Evolutionary conservation across 2,888 invertebrate species (phyloP).

Genomic region (Drosophila basisetae): DNA sequence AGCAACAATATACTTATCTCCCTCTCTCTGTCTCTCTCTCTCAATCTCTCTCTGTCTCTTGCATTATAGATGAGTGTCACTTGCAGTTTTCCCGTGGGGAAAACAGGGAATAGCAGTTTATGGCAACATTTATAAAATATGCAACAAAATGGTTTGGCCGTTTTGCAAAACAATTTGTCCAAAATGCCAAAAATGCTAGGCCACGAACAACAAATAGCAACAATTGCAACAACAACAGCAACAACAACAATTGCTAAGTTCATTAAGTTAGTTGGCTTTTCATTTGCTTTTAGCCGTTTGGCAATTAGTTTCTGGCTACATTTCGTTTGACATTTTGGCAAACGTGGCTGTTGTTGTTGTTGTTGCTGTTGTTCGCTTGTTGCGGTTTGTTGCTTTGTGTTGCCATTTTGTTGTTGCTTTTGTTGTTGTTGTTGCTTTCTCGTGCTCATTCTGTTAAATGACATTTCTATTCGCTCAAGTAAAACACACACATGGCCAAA

Average conservation of each 20-base stretch:
- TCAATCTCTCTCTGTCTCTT: conserved; percentile 1
- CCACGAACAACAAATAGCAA: conserved; percentile 2
- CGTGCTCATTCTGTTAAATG: conserved; percentile 72
- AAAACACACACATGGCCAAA: conserved; percentile 59
- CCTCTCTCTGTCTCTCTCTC: neutral
- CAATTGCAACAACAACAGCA: conserved; percentile 3
- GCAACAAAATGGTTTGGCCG: conserved; percentile 36
- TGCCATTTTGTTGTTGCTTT: neutral
- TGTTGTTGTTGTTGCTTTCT: conserved; percentile 51
- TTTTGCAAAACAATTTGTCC: conserved; percentile 46
- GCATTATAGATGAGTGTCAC: conserved; percentile 54
- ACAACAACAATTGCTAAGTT: conserved; percentile 14
- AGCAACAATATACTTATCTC: neutral
- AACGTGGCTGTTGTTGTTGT: neutral
- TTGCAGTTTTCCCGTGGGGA: neutral
- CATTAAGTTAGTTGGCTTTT: conserved; percentile 62
- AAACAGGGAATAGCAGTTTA: neutral
- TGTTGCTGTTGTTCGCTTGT: neutral
- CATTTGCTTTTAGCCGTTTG: conserved; percentile 46
- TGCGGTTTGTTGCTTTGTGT: conserved; percentile 6
- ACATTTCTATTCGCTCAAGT: conserved; percentile 79
- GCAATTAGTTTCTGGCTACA: conserved; percentile 75
- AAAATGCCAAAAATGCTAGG: conserved; percentile 25
- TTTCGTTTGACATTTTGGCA: conserved; percentile 70
- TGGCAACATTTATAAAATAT: conserved; percentile 35